Evolutionary conservation across 1,140 invertebrate species (phyloP), one percentile per base, ranked within the genome.

Genomic region (Drosophila lacertosa): DNA sequence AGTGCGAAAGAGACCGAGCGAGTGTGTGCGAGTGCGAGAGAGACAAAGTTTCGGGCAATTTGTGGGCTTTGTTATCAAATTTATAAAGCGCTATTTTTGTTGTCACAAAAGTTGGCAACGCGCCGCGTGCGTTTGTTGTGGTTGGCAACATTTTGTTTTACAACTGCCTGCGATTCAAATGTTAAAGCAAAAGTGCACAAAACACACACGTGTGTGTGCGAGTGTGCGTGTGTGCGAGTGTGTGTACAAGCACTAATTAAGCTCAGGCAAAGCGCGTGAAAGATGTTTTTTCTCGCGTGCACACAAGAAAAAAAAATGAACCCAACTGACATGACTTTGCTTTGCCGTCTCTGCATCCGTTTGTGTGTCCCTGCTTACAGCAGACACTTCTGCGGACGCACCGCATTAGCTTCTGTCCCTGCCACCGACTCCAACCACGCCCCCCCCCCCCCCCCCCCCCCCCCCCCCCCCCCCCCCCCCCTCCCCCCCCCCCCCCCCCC

Each of bases 221-320:
- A 33, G 24, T 26, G 16, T 18, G 13, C 20, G 3, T 24, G 42
- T 22, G n/a, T 35, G 1, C 45, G 26, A 60, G 50, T 62, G 37
- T 65, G 60, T 64, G 48, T 59, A 44, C 58, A 69, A 68, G 68
- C 54, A 59, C 73, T 78, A 78, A 78, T 78, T 78, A 78, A 72
- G 69, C 63, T 29, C 33, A 47, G n/a, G 24, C 11, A 24, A 58
- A 53, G 33, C 72, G 59, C 42, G 51, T 73, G 57, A 77, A 63
- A 59, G 62, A 55, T 44, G 57, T 13, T 66, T 71, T 71, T 66
- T 71, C 66, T 24, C 57, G 55, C 55, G n/a, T 74, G 80, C 71
- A 75, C 68, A 75, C 67, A 59, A 59, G 68, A 71, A 66, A 66
- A 66, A 66, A 71, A 59, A 53, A n/a, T n/a, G n/a, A n/a, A 55